Base-by-base conservation (phyloP, 64 coral and sea anemone species). In the Porites lutea region DNA sequence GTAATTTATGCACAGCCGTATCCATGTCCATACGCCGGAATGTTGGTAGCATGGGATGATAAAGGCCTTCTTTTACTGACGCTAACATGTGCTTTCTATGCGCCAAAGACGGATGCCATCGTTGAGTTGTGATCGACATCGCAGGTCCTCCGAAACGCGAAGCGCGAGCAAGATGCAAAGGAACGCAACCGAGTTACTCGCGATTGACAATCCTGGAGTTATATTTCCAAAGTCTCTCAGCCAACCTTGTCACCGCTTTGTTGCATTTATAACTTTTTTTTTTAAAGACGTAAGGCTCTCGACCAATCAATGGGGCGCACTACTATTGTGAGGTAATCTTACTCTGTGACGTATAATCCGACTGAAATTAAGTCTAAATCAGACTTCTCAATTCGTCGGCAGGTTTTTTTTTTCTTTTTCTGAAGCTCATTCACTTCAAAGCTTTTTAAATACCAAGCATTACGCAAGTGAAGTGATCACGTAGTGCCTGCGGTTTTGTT, bases 21-120 rank as follows among this genome's bases (percentile, higher is more conserved):
- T 99, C 97, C 88, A 96, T 99, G 74, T 96, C 94, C 94, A 99
- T 99, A 65, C 94, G 82, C 4, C 97, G 91, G 71, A 99, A 99
- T 79, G 91, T 96, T 0, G 97, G 97, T 11, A 99, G 77, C 13
- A 76, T 86, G 2, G 97, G 97, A 72, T 99, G 97, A 59, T 99
- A 99, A 3, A 99, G 52, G 0, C 97, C 91, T n/a, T 99, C 94
- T 65, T 99, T 99, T 8, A 95, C 97, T 13, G 94, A 96, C 2
- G 97, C 97, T 23, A 99, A 19, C 97, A 96, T 96, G 22, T 89
- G 53, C 0, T 69, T 49, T 75, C 93, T 79, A n/a, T 77, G 14
- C 37, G 71, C 76, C 74, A 90, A 95, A 68, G 72, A 73, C 4
- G 88, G 79, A 5, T 88, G 79, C 21, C 89, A 52, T 22, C 90